A percentile compares a stretch with the other conserved stretches of the same genome.
Conservation (phyloP, 2,797 vertebrate genomes). For the Peromyscus aztecus region DNA sequence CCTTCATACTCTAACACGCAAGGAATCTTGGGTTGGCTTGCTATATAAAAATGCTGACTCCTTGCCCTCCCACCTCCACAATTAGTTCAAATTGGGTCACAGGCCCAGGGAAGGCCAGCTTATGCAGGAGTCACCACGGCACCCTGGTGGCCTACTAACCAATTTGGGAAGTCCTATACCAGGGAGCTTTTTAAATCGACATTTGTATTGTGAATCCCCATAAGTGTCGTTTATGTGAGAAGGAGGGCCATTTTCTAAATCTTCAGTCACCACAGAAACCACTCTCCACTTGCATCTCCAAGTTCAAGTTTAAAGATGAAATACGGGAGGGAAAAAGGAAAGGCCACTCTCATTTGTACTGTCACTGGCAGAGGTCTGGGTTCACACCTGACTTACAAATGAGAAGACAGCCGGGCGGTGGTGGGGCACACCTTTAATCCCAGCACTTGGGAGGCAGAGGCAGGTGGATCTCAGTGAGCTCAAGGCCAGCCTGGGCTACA, state of each 20-base stretch:
- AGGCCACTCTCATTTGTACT: background rate
- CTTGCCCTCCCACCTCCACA: background rate
- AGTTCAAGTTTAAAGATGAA: slow-evolving; percentile 5
- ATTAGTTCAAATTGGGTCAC: background rate
- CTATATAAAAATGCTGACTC: slow-evolving; percentile 19
- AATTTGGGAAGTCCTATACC: background rate
- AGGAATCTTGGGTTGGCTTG: background rate
- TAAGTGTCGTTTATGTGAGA: background rate
- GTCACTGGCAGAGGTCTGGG: background rate
- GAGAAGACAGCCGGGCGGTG: too few species aligned
- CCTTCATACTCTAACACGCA: background rate
- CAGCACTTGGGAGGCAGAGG: too few species aligned
- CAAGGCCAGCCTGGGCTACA: too few species aligned
- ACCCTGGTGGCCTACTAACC: background rate
- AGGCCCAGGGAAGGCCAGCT: background rate
- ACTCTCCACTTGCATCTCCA: background rate
- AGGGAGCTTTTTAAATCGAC: background rate
- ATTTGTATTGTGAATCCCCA: background rate
- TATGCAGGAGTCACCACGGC: background rate
- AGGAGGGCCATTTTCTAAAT: background rate
- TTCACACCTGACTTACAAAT: background rate
- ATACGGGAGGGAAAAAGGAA: background rate
- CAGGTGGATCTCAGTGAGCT: too few species aligned
- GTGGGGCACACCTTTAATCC: too few species aligned
- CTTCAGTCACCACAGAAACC: background rate